Evolutionary conservation across 1,140 invertebrate genomes (phyloP).

Genomic region (Leptinotarsa undecemlineata): DNA sequence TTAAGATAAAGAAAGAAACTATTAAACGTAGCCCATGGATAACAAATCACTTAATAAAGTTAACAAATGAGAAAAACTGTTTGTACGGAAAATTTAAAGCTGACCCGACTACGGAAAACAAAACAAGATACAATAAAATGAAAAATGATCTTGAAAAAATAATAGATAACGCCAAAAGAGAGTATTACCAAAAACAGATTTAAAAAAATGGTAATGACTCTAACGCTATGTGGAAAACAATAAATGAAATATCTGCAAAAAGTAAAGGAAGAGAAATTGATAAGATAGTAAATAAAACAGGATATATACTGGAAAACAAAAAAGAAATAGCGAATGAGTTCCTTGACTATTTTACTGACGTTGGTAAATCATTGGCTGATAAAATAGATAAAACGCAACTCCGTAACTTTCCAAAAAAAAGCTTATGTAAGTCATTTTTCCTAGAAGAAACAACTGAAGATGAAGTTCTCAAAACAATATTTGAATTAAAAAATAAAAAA

Average conservation of each 20-base stretch:
- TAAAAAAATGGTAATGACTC: neutral
- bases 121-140: neutral
- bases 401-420: neutral
- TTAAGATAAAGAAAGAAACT: neutral
- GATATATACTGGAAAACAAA: neutral
- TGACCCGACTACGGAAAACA: neutral
- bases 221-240: neutral
- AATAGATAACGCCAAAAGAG: neutral
- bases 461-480: neutral
- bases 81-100: neutral
- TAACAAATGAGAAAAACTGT: neutral
- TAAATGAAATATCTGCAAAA: neutral
- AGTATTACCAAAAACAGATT: slow-evolving; percentile 7
- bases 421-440: neutral
- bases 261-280: neutral
- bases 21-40: neutral
- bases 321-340: slow-evolving; percentile 9
- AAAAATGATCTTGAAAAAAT: neutral
- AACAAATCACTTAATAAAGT: neutral
- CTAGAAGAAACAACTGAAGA: neutral
- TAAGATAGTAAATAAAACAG: neutral
- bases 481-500: slow-evolving; percentile 14
- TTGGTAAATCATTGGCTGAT: neutral
- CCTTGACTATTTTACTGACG: slow-evolving; percentile 2
- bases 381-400: neutral